phyloP scores from a whole-genome alignment of 2,888 invertebrate genomes.

The Drosophila incognita region DNA sequence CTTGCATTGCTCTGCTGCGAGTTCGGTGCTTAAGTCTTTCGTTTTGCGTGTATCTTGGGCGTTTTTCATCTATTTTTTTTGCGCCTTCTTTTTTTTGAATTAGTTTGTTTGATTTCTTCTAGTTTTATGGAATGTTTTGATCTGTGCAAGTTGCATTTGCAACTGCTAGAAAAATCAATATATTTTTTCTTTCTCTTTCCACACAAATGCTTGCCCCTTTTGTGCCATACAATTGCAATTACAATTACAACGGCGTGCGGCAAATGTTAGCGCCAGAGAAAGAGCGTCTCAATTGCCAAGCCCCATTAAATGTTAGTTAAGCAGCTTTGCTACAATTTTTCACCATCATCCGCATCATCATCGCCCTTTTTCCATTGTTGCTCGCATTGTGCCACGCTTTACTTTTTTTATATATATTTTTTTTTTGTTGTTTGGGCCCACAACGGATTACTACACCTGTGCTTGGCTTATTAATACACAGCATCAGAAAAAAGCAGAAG shows the following conservation, averaged over 20 bases:
- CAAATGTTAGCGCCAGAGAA: slow-evolving; percentile 73
- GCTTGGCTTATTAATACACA: slow-evolving; percentile 44
- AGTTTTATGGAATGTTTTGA: slow-evolving; percentile 36
- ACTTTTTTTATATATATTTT: slow-evolving; percentile 12
- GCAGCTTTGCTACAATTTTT: slow-evolving; percentile 67
- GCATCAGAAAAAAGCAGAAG: slow-evolving; percentile 46
- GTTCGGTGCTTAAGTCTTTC: slow-evolving; percentile 77
- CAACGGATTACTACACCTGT: slow-evolving; percentile 75
- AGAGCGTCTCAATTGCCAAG: slow-evolving; percentile 46
- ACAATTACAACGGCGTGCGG: slow-evolving; percentile 55
- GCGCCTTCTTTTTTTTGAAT: slow-evolving; percentile 12
- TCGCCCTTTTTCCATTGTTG: slow-evolving; percentile 19
- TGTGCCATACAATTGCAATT: slow-evolving; percentile 13
- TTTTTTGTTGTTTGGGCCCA: slow-evolving; percentile 18
- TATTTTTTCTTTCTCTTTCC: slow-evolving; percentile 29
- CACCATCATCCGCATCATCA: not conserved
- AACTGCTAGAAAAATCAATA: slow-evolving; percentile 26
- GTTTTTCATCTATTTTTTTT: slow-evolving; percentile 28
- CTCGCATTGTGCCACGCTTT: slow-evolving; percentile 44
- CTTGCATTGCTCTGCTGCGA: slow-evolving; percentile 52
- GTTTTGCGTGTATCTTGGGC: slow-evolving; percentile 55
- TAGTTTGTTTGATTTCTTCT: slow-evolving; percentile 40
- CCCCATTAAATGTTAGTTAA: slow-evolving; percentile 69
- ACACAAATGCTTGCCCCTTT: slow-evolving; percentile 2
- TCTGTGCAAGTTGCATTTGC: slow-evolving; percentile 28